Evolutionary conservation across 2,113 vertebrate species (phyloP).

Genomic region (Cynopterus brachyotis): DNA sequence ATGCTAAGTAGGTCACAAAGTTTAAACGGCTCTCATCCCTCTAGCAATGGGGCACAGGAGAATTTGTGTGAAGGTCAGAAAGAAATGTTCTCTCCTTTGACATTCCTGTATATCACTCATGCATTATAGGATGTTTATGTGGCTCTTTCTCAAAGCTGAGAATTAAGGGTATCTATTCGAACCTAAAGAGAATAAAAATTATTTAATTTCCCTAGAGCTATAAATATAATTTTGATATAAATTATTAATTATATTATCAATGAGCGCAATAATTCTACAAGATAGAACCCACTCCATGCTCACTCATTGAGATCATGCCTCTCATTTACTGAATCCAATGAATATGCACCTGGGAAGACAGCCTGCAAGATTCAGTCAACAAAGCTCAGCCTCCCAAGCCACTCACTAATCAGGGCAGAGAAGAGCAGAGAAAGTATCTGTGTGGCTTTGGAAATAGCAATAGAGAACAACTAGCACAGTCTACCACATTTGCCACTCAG

Average conservation of each 20-base stretch:
- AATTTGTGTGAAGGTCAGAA: constrained; percentile 67
- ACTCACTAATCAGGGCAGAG: background rate
- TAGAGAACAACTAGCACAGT: background rate
- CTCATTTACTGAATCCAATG: background rate
- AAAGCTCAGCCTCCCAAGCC: background rate
- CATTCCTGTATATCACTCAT: background rate
- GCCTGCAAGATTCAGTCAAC: background rate
- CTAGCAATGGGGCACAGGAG: constrained; percentile 33
- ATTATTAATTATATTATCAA: background rate
- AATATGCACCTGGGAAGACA: background rate
- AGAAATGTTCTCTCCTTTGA: constrained; percentile 29
- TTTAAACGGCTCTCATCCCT: constrained; percentile 60
- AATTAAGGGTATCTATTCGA: constrained; percentile 19
- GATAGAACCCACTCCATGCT: background rate
- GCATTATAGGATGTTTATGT: constrained; percentile 10
- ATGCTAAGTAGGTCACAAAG: constrained; percentile 64
- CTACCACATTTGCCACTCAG: background rate
- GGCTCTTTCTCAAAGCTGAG: background rate
- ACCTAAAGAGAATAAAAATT: constrained; percentile 22
- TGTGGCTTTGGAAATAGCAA: background rate
- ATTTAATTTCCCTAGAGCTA: background rate
- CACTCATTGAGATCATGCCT: background rate
- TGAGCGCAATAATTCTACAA: background rate
- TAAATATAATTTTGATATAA: constrained; percentile 9
- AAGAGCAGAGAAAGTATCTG: background rate